Conservation (phyloP, 2,113 vertebrate species). For the Hypomesus transpacificus region DNA sequence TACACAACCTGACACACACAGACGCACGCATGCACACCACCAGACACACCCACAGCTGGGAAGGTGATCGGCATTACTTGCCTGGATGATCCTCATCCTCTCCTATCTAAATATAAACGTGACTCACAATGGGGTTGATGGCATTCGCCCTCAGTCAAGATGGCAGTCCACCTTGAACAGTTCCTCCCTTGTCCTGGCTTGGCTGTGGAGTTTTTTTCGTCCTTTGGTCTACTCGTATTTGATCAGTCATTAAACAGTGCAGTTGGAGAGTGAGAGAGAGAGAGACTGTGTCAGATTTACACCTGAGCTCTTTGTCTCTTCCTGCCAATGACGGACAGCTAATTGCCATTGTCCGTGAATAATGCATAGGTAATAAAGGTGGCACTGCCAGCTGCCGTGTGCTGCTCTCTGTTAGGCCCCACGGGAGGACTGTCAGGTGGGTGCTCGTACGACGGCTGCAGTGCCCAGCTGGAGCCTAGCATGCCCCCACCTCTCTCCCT, state of each 20-base stretch:
- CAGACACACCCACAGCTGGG: slow-evolving; percentile 45
- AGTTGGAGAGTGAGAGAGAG: not conserved
- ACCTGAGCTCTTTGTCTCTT: slow-evolving; percentile 11
- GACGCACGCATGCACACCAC: slow-evolving; percentile 16
- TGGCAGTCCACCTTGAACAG: slow-evolving; percentile 48
- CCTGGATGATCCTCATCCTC: slow-evolving; percentile 57
- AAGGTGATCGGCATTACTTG: slow-evolving; percentile 58
- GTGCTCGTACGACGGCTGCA: slow-evolving; percentile 49
- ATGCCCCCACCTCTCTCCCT: slow-evolving; percentile 22
- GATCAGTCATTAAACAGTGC: not conserved
- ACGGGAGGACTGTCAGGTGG: slow-evolving; percentile 48
- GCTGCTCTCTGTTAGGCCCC: slow-evolving; percentile 29
- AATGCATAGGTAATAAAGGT: slow-evolving; percentile 49
- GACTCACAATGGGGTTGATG: slow-evolving; percentile 41
- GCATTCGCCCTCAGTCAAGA: slow-evolving; percentile 40
- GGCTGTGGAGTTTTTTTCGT: not conserved
- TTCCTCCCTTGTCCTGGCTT: not conserved
- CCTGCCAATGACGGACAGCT: slow-evolving; percentile 31
- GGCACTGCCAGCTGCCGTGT: slow-evolving; percentile 50
- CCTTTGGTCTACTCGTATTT: not conserved
- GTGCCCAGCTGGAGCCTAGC: slow-evolving; percentile 35
- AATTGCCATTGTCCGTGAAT: slow-evolving; percentile 47
- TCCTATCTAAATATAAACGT: slow-evolving; percentile 63
- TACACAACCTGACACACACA: not conserved
- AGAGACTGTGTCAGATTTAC: slow-evolving; percentile 7